These are phyloP conservation scores for Ptychobarbus kaznakovi DNA, from an alignment of 2,797 vertebrate genomes.

Conservation along the genomic window DNA sequence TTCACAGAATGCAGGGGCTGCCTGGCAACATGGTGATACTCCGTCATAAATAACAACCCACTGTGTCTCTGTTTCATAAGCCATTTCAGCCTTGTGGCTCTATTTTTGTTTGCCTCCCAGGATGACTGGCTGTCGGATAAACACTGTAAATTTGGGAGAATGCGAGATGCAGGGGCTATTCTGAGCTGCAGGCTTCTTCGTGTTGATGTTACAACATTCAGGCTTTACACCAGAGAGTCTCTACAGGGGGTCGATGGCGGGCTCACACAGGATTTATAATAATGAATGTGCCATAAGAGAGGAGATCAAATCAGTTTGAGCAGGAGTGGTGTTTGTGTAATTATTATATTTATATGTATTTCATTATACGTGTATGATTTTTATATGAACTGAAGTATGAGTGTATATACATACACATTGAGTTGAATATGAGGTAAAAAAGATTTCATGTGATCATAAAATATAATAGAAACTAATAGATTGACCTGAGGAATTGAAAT, in stretches of 20 bases:
- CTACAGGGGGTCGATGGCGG: constrained; percentile 22
- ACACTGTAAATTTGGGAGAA: constrained; percentile 47
- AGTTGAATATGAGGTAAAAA: neutral
- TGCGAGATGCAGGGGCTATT: constrained; percentile 40
- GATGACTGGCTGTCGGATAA: constrained; percentile 44
- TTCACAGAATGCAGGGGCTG: constrained; percentile 43
- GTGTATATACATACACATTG: neutral
- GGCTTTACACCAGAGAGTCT: constrained; percentile 29
- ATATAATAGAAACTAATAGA: neutral
- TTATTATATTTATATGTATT: neutral
- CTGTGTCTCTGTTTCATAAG: constrained; percentile 48
- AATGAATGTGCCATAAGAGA: constrained; percentile 9
- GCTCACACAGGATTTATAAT: constrained; percentile 7
- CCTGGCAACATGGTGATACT: constrained; percentile 46
- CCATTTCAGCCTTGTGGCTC: constrained; percentile 40
- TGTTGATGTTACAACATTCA: constrained; percentile 29
- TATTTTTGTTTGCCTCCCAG: constrained; percentile 50
- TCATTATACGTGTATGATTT: neutral
- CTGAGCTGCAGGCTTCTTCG: constrained; percentile 36
- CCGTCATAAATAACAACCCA: constrained; percentile 49
- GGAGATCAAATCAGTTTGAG: neutral
- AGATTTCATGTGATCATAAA: neutral
- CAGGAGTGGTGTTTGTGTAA: neutral
- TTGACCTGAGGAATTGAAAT: neutral
- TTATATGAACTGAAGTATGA: too few relatives aligned